Evolutionary conservation across 1,140 invertebrate genomes (phyloP).

Genomic region (Eriosoma lanigerum): DNA sequence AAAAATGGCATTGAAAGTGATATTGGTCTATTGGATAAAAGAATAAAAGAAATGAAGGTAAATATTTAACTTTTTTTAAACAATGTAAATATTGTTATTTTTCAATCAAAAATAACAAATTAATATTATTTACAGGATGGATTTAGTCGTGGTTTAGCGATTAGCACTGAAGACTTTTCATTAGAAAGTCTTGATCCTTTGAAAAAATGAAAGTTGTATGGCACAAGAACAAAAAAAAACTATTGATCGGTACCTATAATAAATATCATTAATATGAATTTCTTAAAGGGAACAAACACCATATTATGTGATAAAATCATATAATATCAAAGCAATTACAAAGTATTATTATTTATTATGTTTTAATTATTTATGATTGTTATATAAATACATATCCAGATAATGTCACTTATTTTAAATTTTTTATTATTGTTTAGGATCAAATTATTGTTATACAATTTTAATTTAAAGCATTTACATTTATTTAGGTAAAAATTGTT

Average conservation of each 20-base stretch:
- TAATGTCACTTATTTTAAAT: slow-evolving; percentile 34
- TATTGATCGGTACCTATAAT: neutral
- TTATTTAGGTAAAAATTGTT: slow-evolving; percentile 36
- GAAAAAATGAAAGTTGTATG: slow-evolving; percentile 58
- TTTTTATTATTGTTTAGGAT: slow-evolving; percentile 44
- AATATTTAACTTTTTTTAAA: neutral
- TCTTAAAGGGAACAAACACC: slow-evolving; percentile 28
- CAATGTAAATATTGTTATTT: neutral
- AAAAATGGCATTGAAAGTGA: slow-evolving; percentile 65
- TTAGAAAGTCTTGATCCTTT: slow-evolving; percentile 81
- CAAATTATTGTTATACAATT: slow-evolving; percentile 41
- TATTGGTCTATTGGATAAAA: slow-evolving; percentile 75
- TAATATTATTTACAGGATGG: slow-evolving; percentile 68
- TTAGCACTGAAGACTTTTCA: slow-evolving; percentile 83
- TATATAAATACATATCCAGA: slow-evolving; percentile 7
- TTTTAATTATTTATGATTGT: slow-evolving; percentile 41
- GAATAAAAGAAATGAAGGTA: slow-evolving; percentile 81
- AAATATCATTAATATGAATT: slow-evolving; percentile 15
- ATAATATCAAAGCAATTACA: slow-evolving; percentile 33
- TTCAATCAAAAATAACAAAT: neutral
- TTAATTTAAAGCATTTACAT: slow-evolving; percentile 39
- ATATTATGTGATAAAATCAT: slow-evolving; percentile 35
- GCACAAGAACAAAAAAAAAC: neutral
- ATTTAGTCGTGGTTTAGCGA: slow-evolving; percentile 76
- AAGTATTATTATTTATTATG: slow-evolving; percentile 51